Conservation (phyloP, 2,888 invertebrate genomes). For the Mechanitis messenoides region DNA sequence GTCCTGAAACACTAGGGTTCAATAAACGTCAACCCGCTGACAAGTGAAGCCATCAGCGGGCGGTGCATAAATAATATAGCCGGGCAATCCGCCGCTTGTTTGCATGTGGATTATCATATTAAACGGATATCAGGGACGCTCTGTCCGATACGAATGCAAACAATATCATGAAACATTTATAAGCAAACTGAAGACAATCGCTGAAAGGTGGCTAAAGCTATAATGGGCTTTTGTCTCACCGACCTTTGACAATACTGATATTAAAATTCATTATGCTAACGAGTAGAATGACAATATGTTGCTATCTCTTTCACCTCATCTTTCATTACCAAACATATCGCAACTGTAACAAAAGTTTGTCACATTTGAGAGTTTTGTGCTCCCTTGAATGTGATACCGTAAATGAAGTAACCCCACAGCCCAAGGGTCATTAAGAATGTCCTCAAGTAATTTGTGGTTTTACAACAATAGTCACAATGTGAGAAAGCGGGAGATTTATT, state of each 20-base stretch:
- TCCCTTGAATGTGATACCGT: constrained; percentile 44
- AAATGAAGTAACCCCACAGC: constrained; percentile 45
- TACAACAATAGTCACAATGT: constrained; percentile 21
- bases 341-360: constrained; percentile 12
- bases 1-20: constrained; percentile 50
- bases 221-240: constrained; percentile 21
- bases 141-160: constrained; percentile 62
- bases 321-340: background rate
- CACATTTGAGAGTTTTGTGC: constrained; percentile 17
- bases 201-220: constrained; percentile 26
- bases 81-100: constrained; percentile 71
- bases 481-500: constrained; percentile 14
- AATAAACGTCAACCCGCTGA: constrained; percentile 58
- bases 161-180: constrained; percentile 70
- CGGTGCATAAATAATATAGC: constrained; percentile 74
- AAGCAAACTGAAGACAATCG: constrained; percentile 45
- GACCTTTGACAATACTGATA: constrained; percentile 10
- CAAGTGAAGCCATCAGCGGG: constrained; percentile 64
- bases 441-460: constrained; percentile 47
- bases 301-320: too few relatives aligned
- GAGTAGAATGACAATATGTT: background rate
- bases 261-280: constrained; percentile 3
- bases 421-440: constrained; percentile 44
- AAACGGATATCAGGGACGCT: constrained; percentile 71
- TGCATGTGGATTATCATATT: constrained; percentile 76